phyloP scores from a whole-genome alignment of 2,888 invertebrate species.

The Netelia melanura region DNA sequence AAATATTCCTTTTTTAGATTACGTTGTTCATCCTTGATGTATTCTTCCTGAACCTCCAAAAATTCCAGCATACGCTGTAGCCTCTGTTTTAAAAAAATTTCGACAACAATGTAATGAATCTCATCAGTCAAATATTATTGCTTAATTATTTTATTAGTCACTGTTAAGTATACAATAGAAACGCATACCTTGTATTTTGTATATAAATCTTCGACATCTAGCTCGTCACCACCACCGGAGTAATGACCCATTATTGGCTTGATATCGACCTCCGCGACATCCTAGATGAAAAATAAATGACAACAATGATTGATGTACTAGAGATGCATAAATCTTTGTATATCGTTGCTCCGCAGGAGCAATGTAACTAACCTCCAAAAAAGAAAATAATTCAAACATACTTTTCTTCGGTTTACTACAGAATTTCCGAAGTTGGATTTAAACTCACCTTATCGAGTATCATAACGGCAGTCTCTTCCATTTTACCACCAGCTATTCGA shows the following conservation, averaged over 20 bases:
- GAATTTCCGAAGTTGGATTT: constrained; percentile 1
- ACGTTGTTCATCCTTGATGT: constrained; percentile 99
- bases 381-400: background rate
- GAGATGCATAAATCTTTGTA: background rate
- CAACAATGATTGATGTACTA: background rate
- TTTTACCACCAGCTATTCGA: constrained; percentile 79
- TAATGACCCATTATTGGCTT: constrained; percentile 89
- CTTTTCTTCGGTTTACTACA: constrained; percentile 1
- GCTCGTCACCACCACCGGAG: constrained; percentile 91
- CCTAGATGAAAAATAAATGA: constrained; percentile 84
- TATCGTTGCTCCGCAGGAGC: background rate
- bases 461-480: constrained; percentile 94
- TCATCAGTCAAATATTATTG: too few species aligned
- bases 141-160: too few species aligned
- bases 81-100: constrained; percentile 88
- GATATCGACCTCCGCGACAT: constrained; percentile 88
- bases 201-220: constrained; percentile 97
- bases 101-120: background rate
- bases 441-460: constrained; percentile 91
- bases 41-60: constrained; percentile 99
- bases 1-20: constrained; percentile 99
- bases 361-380: constrained; percentile 43
- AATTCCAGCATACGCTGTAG: constrained; percentile 98
- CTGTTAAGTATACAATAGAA: too few species aligned
- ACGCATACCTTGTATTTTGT: constrained; percentile 95